These are phyloP conservation scores for Drosophila tani DNA, from an alignment of 1,140 invertebrate species.

Conservation along the genomic window DNA sequence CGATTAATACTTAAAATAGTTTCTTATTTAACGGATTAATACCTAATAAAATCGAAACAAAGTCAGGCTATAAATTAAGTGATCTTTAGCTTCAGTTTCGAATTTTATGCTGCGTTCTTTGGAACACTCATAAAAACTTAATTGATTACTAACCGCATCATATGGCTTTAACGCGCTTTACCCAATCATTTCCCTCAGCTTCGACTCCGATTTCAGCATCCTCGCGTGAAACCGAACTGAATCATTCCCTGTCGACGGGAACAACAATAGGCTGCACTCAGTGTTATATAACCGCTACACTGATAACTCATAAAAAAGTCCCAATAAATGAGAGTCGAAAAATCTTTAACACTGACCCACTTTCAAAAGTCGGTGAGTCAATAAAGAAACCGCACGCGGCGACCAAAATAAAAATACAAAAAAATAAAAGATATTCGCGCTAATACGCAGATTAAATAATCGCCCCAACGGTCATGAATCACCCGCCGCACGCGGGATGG, in stretches of 20 bases:
- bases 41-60: no score
- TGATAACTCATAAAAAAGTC: conserved; percentile 76
- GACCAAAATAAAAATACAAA: conserved; percentile 34
- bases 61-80: not conserved
- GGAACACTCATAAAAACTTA: conserved; percentile 8
- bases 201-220: conserved; percentile 21
- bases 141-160: not conserved
- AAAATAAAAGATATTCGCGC: conserved; percentile 59
- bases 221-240: conserved; percentile 18
- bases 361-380: conserved; percentile 72
- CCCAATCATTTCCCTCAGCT: not conserved
- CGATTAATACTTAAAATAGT: no score
- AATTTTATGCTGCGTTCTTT: not conserved
- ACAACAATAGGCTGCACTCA: conserved; percentile 65
- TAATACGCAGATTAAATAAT: conserved; percentile 82
- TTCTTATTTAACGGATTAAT: no score
- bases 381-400: conserved; percentile 71
- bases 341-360: conserved; percentile 81
- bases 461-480: conserved; percentile 52
- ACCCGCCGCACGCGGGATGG: conserved; percentile 24
- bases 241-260: conserved; percentile 24
- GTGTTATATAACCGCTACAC: conserved; percentile 69
- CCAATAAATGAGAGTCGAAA: conserved; percentile 52
- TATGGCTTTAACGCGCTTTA: not conserved
- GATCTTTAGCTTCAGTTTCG: no score